phyloP scores from a whole-genome alignment of 2,797 vertebrate genomes.

The Arremon aurantiirostris region DNA sequence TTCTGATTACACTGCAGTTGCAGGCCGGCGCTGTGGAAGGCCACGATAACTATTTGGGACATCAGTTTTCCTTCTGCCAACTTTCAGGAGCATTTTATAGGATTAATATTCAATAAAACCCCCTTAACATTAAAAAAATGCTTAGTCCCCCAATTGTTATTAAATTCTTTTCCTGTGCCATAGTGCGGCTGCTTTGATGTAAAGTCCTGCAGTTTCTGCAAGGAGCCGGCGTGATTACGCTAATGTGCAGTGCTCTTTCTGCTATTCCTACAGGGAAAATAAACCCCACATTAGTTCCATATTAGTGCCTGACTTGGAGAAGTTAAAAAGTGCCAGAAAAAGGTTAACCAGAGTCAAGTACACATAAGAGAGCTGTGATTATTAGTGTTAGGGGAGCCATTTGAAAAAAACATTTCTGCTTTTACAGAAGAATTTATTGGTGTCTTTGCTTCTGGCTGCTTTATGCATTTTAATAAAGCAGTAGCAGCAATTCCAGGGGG shows the following conservation, averaged over 20 bases:
- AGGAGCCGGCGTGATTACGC: constrained; percentile 68
- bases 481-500: constrained; percentile 39
- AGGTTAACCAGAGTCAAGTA: constrained; percentile 84
- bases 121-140: constrained; percentile 72
- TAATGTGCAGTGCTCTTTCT: constrained; percentile 75
- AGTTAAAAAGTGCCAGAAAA: constrained; percentile 82
- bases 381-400: constrained; percentile 79
- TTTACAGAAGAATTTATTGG: constrained; percentile 81
- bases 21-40: constrained; percentile 10
- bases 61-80: constrained; percentile 60
- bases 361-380: constrained; percentile 77
- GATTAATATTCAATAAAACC: constrained; percentile 70
- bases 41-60: constrained; percentile 37
- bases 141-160: constrained; percentile 72
- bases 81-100: constrained; percentile 62
- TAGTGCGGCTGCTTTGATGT: constrained; percentile 74
- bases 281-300: constrained; percentile 81
- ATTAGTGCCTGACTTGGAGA: constrained; percentile 80
- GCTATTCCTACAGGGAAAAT: constrained; percentile 80
- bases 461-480: constrained; percentile 80
- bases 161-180: constrained; percentile 73
- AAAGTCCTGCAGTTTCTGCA: constrained; percentile 72
- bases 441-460: constrained; percentile 75
- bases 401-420: constrained; percentile 75
- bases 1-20: constrained; percentile 23